Evolutionary conservation across 2,113 vertebrate genomes (phyloP), one percentile per base, ranked within the genome.

Genomic region (Tachysurus fulvidraco): DNA sequence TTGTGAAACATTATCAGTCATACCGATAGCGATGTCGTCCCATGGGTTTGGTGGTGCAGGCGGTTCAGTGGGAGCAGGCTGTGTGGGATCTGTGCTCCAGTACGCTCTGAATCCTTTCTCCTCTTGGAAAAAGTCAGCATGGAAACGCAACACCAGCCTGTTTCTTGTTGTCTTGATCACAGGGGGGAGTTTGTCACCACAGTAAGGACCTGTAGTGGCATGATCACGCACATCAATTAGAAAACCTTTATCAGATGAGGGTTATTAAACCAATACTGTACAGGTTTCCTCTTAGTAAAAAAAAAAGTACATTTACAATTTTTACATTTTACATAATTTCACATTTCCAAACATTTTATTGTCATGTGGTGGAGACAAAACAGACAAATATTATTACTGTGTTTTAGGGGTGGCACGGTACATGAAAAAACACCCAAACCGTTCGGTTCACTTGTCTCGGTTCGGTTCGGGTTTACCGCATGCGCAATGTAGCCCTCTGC

Each of bases 71-170:
- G 94, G 95, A 73, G 90, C 88, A 14, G 93, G 91, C 57, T 90
- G 85, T 30, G 85, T 88, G 69, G 91, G 19, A 87, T 95, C 84
- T 50, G 93, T 94, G 50, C 91, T 93, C 95, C 94, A 95, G 78
- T 94, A 94, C 13, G 93, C 95, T 85, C 93, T 88, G 89, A 96
- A 96, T 41, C 95, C 95, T 91, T 94, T 94, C 50, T 60, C 91
- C 88, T 96, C 95, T 0, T 87, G 92, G 25, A 94, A 92, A 71
- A 94, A 64, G 88, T 96, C 94, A 1, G 93, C 21, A n/a, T 92
- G 86, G 91, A 95, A 95, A 36, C 93, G 92, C 23, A 95, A 86
- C 90, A 94, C 69, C 89, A 96, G 87, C 74, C 86, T 90, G 84
- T 88, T 93, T 83, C 93, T 90, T 60, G 90, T 91, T 21, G 93